Percentiles rank a stretch among this genome's conserved stretches.
These are phyloP conservation scores for Microplitis deprimator DNA, from an alignment of 2,888 invertebrate genomes.

Conservation along the genomic window DNA sequence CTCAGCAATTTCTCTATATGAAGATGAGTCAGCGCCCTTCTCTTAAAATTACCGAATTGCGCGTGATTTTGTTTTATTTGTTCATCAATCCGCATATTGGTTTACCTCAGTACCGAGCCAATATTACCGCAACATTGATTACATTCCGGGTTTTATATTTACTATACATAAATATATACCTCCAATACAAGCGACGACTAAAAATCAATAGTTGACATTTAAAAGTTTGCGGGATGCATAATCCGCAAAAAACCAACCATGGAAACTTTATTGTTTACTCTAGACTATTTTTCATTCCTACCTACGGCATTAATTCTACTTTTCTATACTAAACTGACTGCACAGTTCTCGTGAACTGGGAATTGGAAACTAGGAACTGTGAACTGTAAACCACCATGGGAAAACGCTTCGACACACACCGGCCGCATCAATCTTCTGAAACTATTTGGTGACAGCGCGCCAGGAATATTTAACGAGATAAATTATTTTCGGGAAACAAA, in stretches of 20 bases:
- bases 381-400: not conserved
- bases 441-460: not conserved
- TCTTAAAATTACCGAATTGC: not conserved
- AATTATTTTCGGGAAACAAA: not conserved
- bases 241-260: not conserved
- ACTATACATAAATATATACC: not conserved
- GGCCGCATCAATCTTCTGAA: conserved; percentile 3
- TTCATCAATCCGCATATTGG: not conserved
- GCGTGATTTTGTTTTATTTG: not conserved
- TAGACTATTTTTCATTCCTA: not conserved
- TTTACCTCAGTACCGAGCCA: not conserved
- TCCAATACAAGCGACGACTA: conserved; percentile 12
- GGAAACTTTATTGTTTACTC: not conserved
- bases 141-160: not conserved
- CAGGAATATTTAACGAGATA: not conserved
- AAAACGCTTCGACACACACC: not conserved
- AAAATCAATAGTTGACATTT: conserved; percentile 36
- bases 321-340: too few species aligned
- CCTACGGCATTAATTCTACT: not conserved
- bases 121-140: conserved; percentile 1
- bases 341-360: too few species aligned
- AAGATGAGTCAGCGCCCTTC: conserved; percentile 2
- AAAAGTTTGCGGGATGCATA: conserved; percentile 22
- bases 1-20: not conserved
- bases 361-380: not conserved